These are phyloP conservation scores for Mylabris phalerata DNA, from an alignment of 1,140 invertebrate genomes.

Conservation along the genomic window DNA sequence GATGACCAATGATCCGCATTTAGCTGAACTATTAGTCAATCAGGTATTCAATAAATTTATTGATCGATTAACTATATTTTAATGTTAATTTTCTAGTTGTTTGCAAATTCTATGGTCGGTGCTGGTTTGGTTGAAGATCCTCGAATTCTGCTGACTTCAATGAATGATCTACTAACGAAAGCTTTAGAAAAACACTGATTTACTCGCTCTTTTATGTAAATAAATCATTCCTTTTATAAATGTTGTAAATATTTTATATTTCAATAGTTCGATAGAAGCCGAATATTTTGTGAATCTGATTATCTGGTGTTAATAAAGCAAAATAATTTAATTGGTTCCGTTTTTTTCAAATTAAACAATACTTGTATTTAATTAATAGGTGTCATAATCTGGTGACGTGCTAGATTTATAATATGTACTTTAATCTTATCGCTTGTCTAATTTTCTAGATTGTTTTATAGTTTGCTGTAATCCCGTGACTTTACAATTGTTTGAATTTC, in stretches of 20 bases:
- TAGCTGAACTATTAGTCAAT: conserved; percentile 78
- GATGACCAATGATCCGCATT: conserved; percentile 63
- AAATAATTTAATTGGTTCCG: no score
- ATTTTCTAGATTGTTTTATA: no score
- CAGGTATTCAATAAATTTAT: conserved; percentile 54
- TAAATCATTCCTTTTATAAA: conserved; percentile 8
- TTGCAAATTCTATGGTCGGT: conserved; percentile 89
- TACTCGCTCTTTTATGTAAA: not conserved
- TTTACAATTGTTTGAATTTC: conserved; percentile 3
- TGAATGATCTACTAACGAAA: conserved; percentile 81
- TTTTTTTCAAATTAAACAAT: no score
- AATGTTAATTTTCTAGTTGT: conserved; percentile 57
- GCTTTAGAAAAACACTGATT: conserved; percentile 73
- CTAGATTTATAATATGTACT: not conserved
- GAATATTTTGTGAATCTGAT: not conserved
- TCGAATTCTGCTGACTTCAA: conserved; percentile 68
- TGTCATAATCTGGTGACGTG: conserved; percentile 2
- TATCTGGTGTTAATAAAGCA: no score
- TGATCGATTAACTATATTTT: conserved; percentile 2
- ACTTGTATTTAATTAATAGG: not conserved
- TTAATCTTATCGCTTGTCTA: not conserved
- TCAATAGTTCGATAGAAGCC: not conserved
- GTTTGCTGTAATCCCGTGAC: no score
- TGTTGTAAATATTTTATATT: conserved; percentile 4
- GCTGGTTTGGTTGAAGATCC: conserved; percentile 94